Base-by-base conservation (phyloP, 2,888 invertebrate species). In the Nomada ruficornis region DNA sequence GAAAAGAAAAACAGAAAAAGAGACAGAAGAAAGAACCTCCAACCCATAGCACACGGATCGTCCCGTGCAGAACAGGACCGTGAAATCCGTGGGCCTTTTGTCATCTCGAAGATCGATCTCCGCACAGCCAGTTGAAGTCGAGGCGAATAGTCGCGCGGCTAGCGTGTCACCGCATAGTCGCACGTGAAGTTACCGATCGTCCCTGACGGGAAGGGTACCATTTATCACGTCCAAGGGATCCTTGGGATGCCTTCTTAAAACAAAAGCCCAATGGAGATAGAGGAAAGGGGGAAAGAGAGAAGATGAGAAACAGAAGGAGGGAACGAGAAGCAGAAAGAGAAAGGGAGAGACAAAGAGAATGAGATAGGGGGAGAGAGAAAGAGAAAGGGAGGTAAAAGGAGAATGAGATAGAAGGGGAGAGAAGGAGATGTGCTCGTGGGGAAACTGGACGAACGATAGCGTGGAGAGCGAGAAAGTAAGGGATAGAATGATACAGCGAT, bases 211-310 rank as follows among this genome's bases (percentile, higher is more conserved):
- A 88, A 88, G 88, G 86, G 82, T 83, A 89, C 90, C 93, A 93
- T 93, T 93, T 93, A 93, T 93, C 93, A 93, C 89, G 88, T 85
- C 80, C 89, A 77, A 84, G 82, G 86, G 89, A 90, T 90, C 90
- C 89, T 91, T 86, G 89, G 90, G 89, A 89, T 91, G 87, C 85
- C 89, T 92, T 92, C 89, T 92, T 92, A 90, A 93, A 93, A 93
- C 93, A 93, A 93, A 93, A 93, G 92, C 60, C 54, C 89, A 88
- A 88, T 87, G 90, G 89, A 91, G 54, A 54, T n/a, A 88, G 87
- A 91, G 89, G 90, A 89, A n/a, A 42, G 15, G 90, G 89, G 89
- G 90, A 91, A 91, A 90, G n/a, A 20, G 15, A 10, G 54, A 9
- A 26, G 26, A 9, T 7, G n/a, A n/a, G 2, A 10, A 2, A 20